A percentile compares a stretch with the other conserved stretches of the same genome.
phyloP scores from a whole-genome alignment of 1,140 invertebrate genomes.

The Physella acuta region DNA sequence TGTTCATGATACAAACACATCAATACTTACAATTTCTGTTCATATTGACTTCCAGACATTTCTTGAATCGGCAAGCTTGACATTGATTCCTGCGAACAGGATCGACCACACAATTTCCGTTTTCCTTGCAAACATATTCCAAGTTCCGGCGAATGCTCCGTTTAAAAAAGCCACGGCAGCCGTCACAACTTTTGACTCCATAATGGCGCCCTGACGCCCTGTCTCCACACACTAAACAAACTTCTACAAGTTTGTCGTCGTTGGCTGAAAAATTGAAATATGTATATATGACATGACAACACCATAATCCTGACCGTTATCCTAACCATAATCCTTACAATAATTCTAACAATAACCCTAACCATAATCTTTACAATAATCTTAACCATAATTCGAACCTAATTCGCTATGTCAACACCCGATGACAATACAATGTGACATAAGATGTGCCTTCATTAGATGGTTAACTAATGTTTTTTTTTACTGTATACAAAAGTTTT shows the following conservation, averaged over 20 bases:
- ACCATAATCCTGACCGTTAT: background rate
- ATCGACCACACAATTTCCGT: conserved; percentile 83
- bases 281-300: background rate
- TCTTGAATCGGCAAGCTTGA: conserved; percentile 89
- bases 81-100: conserved; percentile 91
- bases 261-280: conserved; percentile 7
- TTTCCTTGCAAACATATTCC: conserved; percentile 89
- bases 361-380: too few relatives aligned
- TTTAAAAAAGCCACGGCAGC: conserved; percentile 89
- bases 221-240: conserved; percentile 61
- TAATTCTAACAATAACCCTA: background rate
- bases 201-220: conserved; percentile 60
- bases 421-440: background rate
- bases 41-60: conserved; percentile 92
- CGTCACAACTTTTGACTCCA: conserved; percentile 60
- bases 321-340: background rate
- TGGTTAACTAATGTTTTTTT: too few relatives aligned
- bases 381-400: too few relatives aligned
- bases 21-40: conserved; percentile 82
- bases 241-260: conserved; percentile 66
- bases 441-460: background rate
- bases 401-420: too few relatives aligned
- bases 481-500: too few relatives aligned
- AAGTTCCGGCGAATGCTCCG: conserved; percentile 77
- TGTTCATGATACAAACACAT: too few relatives aligned